Base-by-base conservation (phyloP, 2,797 vertebrate species). In the Anguilla anguilla region DNA sequence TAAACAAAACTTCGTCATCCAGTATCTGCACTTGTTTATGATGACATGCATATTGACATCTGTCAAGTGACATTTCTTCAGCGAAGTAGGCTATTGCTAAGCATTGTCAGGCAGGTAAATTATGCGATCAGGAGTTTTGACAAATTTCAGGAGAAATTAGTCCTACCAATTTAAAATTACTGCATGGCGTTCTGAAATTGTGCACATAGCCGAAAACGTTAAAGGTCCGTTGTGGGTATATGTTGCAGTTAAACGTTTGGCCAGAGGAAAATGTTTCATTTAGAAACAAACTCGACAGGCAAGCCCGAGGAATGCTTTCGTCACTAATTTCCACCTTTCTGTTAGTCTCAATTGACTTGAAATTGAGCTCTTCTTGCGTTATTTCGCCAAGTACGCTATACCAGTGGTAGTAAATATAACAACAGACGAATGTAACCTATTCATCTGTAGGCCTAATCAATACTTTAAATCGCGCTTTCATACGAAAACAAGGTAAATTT, bases 321-420 rank as follows among this genome's bases (percentile, higher is more conserved):
- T 72, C 67, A 51, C 49, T 46, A 86, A 39, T 55, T 86, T 86
- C 69, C 72, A 9, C 51, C 7, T 53, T 72, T 85, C 46, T 79
- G 28, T 28, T 69, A 9, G 17, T 9, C 6, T 74, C 28, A 13
- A 3, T 74, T 31, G 69, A 39, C 69, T 35, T 67, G 0, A 35
- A 35, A 31, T 13, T 74, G 69, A 31, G 0, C 9, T 39, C 6
- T 35, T 15, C 69, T 17, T 74, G 28, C 25, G n/a, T 74, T 74
- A 35, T 74, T 35, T 74, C 69, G 28, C 31, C 31, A 74, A 15
- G 69, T 39, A 74, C 11, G 9, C 28, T 35, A 74, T 74, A 35
- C 9, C 69, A 15, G 69, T 31, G 69, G n/a, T n/a, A 69, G 28
- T 6, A 13, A 69, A 28, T 67, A 22, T 22, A 4, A 22, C 19